These are phyloP conservation scores for Octopus bimaculoides DNA, from an alignment of 1,140 invertebrate species.

Conservation along the genomic window DNA sequence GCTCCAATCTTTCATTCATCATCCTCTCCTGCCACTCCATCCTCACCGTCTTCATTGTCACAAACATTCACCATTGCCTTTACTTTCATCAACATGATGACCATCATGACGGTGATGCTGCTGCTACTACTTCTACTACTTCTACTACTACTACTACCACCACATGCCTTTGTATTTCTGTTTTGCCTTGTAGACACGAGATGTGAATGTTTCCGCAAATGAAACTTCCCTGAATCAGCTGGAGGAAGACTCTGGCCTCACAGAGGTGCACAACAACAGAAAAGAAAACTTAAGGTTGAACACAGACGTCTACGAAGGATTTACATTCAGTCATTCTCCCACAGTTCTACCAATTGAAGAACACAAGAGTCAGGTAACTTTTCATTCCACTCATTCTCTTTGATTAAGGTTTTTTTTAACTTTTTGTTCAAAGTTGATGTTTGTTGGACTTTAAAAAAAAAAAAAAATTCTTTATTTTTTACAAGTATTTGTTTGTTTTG, in stretches of 20 bases:
- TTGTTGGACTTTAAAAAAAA: no score
- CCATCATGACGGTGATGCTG: background rate
- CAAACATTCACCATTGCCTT: no score
- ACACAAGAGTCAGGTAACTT: conserved; percentile 25
- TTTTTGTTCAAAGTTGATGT: no score
- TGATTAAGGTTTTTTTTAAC: no score
- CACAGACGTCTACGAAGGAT: conserved; percentile 43
- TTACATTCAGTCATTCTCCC: conserved; percentile 43
- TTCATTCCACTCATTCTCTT: no score
- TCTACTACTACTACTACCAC: conserved; percentile 14
- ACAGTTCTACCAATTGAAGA: conserved; percentile 41
- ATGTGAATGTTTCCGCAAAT: no score
- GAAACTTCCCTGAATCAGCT: conserved; percentile 28
- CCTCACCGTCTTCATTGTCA: no score
- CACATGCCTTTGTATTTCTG: conserved; percentile 1
- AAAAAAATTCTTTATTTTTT: no score
- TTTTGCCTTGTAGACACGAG: background rate
- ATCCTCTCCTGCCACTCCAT: no score
- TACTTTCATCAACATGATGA: no score
- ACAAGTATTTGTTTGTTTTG: no score
- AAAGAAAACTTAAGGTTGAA: background rate
- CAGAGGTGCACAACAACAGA: conserved; percentile 18
- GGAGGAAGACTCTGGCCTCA: conserved; percentile 38
- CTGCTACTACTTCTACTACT: background rate
- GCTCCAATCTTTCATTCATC: no score